Percentiles rank a stretch among this genome's conserved stretches.
Evolutionary conservation across 2,113 vertebrate genomes (phyloP).

Genomic region (Porphyrio hochstetteri): DNA sequence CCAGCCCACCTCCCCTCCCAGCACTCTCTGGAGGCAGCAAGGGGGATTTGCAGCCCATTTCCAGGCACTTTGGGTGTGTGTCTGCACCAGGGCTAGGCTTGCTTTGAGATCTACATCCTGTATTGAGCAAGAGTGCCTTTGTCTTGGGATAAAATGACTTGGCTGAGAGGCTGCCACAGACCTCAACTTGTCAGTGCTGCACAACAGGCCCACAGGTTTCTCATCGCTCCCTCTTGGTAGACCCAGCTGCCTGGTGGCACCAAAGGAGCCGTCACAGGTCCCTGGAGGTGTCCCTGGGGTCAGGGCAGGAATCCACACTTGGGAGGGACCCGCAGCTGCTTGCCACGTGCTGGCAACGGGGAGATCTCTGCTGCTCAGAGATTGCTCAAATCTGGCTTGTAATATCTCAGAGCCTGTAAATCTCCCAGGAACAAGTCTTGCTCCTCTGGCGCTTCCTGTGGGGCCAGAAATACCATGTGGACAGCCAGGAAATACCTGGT

Average conservation of each 20-base stretch:
- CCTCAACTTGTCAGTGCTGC: background rate
- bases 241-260: background rate
- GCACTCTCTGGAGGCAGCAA: background rate
- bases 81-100: background rate
- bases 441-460: background rate
- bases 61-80: background rate
- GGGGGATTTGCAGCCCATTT: background rate
- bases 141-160: conserved; percentile 31
- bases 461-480: background rate
- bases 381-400: conserved; percentile 7
- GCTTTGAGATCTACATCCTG: conserved; percentile 39
- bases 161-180: conserved; percentile 26
- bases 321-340: conserved; percentile 7
- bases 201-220: background rate
- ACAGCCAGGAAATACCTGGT: background rate
- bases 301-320: background rate
- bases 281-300: background rate
- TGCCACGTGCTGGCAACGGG: background rate
- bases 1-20: background rate
- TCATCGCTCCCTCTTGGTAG: background rate
- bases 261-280: background rate
- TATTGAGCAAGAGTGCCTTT: conserved; percentile 59
- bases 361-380: background rate
- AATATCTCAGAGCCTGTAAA: conserved; percentile 16
- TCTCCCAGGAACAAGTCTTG: background rate